Conservation (phyloP, 2,113 vertebrate species). For the Mirza zaza region DNA sequence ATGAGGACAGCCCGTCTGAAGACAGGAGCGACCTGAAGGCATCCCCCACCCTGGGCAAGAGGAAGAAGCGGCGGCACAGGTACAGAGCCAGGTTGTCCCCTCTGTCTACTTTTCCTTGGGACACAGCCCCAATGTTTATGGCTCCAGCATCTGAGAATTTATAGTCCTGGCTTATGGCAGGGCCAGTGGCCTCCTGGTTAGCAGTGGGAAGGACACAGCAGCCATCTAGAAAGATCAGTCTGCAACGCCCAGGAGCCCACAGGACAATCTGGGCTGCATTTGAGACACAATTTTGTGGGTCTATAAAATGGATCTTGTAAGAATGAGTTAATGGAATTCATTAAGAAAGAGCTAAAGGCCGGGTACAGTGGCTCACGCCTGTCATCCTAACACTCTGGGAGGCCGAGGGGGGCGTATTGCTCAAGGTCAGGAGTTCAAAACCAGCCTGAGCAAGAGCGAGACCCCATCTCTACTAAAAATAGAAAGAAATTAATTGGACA, state of each 20-base stretch:
- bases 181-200: neutral
- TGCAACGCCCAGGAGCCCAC: neutral
- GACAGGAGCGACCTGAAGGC: constrained; percentile 88
- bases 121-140: neutral
- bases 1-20: constrained; percentile 88
- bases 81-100: constrained; percentile 65
- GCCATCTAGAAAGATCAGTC: neutral
- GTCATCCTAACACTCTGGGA: too few relatives aligned
- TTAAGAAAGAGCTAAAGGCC: neutral
- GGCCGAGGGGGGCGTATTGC: too few relatives aligned
- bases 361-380: too few relatives aligned
- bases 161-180: neutral
- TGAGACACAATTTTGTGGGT: neutral
- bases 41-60: constrained; percentile 86
- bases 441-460: too few relatives aligned
- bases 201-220: neutral
- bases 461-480: too few relatives aligned
- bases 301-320: constrained; percentile 14
- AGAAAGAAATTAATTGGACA: too few relatives aligned
- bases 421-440: too few relatives aligned
- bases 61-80: constrained; percentile 96
- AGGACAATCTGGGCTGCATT: neutral
- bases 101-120: neutral
- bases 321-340: neutral
- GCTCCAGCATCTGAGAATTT: neutral